Base-by-base conservation (phyloP, 2,888 invertebrate genomes). In the Sericinus montela region DNA sequence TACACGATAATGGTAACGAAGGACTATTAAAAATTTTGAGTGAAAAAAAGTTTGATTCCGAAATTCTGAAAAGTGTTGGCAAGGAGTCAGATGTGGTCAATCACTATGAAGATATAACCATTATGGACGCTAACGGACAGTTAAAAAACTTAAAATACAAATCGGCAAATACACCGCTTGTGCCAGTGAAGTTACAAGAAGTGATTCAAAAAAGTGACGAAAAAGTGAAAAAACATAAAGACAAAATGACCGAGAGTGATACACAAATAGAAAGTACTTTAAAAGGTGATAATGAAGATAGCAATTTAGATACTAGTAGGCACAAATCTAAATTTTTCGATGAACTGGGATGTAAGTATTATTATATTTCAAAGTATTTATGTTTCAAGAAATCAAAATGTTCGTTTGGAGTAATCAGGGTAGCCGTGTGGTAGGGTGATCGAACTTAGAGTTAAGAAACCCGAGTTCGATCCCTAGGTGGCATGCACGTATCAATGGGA, bases 331-430 rank as follows among this genome's bases (percentile, higher is more conserved):
- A 92, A 70, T 93, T 94, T 65, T 93, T 93, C 60, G 93, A 93
- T 65, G 93, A 93, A 63, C 70, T 93, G 51, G 93, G 92, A 65
- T 73, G 94, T 93, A 87, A 93, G 94, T 92, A 84, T 7, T n/a
- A n/a, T n/a, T n/a, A n/a, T 11, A 32, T 11, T 32, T 32, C 5
- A 5, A 19, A n/a, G n/a, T n/a, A n/a, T n/a, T 19, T 19, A 19
- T 19, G 19, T 19, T 19, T 19, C n/a, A n/a, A n/a, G n/a, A n/a
- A n/a, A 19, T 19, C 19, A 19, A 19, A 19, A 19, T 19, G 3
- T 19, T 19, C n/a, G n/a, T n/a, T n/a, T n/a, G n/a, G n/a, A n/a
- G n/a, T n/a, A n/a, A n/a, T n/a, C n/a, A n/a, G n/a, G n/a, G n/a
- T n/a, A n/a, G n/a, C n/a, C n/a, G n/a, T n/a, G n/a, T n/a, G n/a